Evolutionary conservation across 2,888 invertebrate species (phyloP), one percentile per base, ranked within the genome.

Genomic region (Quadroppia sp.): DNA sequence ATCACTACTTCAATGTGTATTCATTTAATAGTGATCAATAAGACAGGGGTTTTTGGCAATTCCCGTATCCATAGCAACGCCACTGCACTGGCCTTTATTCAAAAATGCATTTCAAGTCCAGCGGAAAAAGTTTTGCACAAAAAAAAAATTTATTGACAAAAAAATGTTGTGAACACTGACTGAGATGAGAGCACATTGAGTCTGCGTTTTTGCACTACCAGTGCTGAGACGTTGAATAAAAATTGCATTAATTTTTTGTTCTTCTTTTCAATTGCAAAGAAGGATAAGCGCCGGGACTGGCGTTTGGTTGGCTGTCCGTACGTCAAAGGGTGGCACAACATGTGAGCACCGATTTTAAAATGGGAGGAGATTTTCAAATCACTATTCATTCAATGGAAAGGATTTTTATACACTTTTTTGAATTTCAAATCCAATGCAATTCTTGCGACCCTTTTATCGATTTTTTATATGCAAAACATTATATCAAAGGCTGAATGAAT

Each of bases 391-490:
- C 32, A 23, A 23, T 53, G 30, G 6, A 67, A 67, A 23, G 67
- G 23, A 36, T 56, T 48, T 48, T 15, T n/a, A n/a, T n/a, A n/a
- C 15, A 17, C n/a, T 59, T 61, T 67, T 67, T 67, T 67, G 42
- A 67, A 67, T 67, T 42, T 67, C 67, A 67, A 67, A 67, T 67
- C 23, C 1, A 13, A 2, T 4, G 9, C 25, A 53, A 25, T 53
- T 53, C 25, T 20, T 53, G 53, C 67, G 67, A 67, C 67, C 67
- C 67, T 67, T 67, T 67, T 67, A 67, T 67, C 67, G 67, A 67
- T 67, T 67, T 67, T 40, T 67, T 23, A 42, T 61, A 61, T 61
- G 61, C 61, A 61, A 61, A 61, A 61, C 53, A 45, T 53, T 25
- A 11, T 13, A 28, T 61, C n/a, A 61, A 61, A 32, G 61, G 61